Conservation (phyloP, 2,113 vertebrate genomes). For the Gorsachius goisagi region DNA sequence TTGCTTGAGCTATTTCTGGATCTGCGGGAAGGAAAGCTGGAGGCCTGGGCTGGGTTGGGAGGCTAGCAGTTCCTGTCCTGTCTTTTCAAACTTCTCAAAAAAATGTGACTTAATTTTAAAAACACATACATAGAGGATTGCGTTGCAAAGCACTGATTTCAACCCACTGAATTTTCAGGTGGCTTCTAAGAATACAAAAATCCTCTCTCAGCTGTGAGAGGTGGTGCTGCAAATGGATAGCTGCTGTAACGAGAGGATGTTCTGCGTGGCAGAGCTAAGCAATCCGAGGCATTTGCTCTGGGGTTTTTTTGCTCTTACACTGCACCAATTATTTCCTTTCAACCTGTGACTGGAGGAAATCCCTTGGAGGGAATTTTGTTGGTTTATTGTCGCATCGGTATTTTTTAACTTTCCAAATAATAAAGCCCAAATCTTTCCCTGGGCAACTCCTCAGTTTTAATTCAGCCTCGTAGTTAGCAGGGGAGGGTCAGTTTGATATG, state of each 20-base stretch:
- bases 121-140: rapidly evolving
- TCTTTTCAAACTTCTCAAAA: background rate
- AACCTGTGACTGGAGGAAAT: background rate
- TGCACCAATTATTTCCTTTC: background rate
- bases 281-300: background rate
- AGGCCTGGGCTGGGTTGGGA: background rate
- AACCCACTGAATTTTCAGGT: background rate
- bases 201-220: background rate
- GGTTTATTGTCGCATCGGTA: background rate
- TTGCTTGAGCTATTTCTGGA: slow-evolving; percentile 19
- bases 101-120: background rate
- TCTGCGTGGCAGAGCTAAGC: background rate
- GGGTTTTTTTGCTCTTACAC: background rate
- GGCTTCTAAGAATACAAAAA: background rate
- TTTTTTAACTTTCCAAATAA: background rate
- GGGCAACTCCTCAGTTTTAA: background rate
- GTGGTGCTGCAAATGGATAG: background rate
- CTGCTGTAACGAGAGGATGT: background rate
- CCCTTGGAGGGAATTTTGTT: background rate
- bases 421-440: background rate
- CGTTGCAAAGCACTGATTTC: background rate
- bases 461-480: rapidly evolving
- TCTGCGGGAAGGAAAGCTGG: background rate
- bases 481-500: background rate
- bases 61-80: background rate